phyloP scores from a whole-genome alignment of 2,113 vertebrate genomes.

The Furnarius figulus region DNA sequence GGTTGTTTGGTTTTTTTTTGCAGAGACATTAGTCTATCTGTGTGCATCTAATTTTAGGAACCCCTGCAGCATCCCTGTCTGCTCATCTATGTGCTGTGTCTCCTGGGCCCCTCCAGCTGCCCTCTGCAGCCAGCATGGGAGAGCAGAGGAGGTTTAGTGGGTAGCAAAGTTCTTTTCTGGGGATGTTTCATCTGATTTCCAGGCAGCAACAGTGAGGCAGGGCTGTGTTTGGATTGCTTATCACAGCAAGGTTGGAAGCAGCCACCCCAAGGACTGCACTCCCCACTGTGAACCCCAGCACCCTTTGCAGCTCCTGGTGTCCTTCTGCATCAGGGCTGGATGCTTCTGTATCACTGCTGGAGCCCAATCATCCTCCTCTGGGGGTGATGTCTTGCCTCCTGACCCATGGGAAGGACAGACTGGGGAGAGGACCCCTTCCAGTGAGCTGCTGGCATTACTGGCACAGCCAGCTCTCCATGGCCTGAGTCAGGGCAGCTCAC shows the following conservation, averaged over 20 bases:
- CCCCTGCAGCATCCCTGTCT: background rate
- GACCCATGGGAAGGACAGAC: background rate
- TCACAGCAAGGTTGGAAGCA: background rate
- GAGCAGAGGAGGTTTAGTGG: background rate
- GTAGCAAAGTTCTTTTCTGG: background rate
- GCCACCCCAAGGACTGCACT: background rate
- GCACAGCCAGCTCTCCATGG: rapidly evolving
- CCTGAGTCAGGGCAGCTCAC: rapidly evolving
- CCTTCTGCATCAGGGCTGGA: background rate
- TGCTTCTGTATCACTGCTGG: background rate
- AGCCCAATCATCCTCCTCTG: background rate
- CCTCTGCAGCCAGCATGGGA: background rate
- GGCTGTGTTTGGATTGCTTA: background rate
- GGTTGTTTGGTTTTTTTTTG: background rate
- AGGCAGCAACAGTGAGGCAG: background rate
- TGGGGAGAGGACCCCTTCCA: background rate
- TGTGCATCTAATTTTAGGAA: background rate
- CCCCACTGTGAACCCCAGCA: background rate
- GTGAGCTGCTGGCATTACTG: background rate
- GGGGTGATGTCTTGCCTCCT: background rate
- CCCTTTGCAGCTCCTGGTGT: background rate
- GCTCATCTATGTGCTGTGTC: background rate
- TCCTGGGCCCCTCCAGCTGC: background rate
- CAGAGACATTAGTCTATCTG: background rate
- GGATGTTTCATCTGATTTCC: background rate